A percentile compares a stretch with the other conserved stretches of the same genome.
Evolutionary conservation across 2,113 vertebrate genomes (phyloP).

Genomic region (Sciurus niger): DNA sequence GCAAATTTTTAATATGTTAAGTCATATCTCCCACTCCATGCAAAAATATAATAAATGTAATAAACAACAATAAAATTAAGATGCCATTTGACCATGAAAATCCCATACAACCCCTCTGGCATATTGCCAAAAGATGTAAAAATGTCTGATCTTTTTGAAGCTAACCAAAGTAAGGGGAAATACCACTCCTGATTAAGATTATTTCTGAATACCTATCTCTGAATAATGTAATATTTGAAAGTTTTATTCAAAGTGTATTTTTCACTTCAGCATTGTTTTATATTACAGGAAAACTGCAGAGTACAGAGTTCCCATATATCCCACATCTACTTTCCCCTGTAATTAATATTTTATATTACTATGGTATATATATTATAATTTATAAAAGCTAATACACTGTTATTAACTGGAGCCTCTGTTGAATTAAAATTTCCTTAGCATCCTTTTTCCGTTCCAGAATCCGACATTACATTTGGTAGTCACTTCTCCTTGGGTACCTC

Average conservation of each 20-base stretch:
- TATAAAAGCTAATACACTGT: neutral
- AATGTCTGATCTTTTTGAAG: neutral
- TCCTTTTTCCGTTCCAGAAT: neutral
- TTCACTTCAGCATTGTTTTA: constrained; percentile 16
- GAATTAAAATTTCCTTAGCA: neutral
- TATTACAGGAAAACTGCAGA: neutral
- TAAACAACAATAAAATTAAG: neutral
- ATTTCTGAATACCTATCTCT: neutral
- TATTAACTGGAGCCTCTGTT: neutral
- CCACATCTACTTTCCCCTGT: neutral
- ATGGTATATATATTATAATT: neutral
- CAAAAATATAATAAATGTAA: constrained; percentile 1
- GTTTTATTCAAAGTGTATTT: neutral
- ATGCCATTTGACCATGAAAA: neutral
- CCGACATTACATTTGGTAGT: neutral
- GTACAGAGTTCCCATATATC: neutral
- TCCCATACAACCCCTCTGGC: neutral
- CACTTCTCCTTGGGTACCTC: neutral
- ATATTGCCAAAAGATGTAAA: neutral
- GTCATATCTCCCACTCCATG: neutral
- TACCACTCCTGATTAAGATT: neutral
- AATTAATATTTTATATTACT: neutral
- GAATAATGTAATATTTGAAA: constrained; percentile 7
- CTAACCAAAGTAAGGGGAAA: neutral
- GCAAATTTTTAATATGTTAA: neutral